Conservation (phyloP, 2,113 vertebrate genomes). For the Plectropomus leopardus region DNA sequence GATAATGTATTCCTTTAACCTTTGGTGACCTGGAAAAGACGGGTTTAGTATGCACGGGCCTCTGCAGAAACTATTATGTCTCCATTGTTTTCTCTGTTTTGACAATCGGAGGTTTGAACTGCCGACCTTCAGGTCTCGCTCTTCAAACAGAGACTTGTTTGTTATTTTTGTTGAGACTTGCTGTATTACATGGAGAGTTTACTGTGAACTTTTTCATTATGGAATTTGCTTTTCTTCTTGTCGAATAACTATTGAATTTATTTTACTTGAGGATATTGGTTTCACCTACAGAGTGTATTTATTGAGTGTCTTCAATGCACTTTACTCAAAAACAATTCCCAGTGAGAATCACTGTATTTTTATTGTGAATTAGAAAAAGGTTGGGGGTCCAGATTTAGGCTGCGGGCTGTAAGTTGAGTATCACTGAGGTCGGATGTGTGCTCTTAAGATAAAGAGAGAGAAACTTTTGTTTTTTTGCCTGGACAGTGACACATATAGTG, state of each 20-base stretch:
- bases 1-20: neutral
- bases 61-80: neutral
- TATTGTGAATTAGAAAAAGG: too few species aligned
- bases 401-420: too few species aligned
- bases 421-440: too few species aligned
- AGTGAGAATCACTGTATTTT: too few species aligned
- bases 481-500: neutral
- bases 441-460: slow-evolving; percentile 16
- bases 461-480: slow-evolving; percentile 21
- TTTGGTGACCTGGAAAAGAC: neutral
- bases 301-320: neutral
- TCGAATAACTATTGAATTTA: neutral
- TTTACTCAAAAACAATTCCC: too few species aligned
- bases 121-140: neutral
- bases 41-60: neutral
- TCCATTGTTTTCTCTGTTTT: neutral
- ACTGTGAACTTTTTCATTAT: neutral
- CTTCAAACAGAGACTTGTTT: neutral
- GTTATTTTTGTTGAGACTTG: neutral
- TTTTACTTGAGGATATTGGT: neutral
- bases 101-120: neutral
- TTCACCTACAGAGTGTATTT: neutral
- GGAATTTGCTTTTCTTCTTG: neutral
- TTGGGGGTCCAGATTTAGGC: too few species aligned
- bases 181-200: neutral